Evolutionary conservation across 2,113 vertebrate species (phyloP).

Genomic region (Speoplatyrhinus poulsoni): DNA sequence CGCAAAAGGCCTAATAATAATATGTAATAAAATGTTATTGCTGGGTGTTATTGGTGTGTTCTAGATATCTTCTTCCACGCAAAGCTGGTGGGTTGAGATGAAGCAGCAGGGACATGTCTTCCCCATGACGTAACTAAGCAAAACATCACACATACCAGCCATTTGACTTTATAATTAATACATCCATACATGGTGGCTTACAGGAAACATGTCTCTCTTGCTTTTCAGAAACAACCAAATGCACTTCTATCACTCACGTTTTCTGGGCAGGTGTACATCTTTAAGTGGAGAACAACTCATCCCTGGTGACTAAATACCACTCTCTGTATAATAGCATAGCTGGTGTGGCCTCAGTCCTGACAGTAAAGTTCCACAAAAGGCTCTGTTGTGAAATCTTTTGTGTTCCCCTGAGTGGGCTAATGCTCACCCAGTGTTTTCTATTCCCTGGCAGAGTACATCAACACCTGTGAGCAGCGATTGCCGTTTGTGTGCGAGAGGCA

Average conservation of each 20-base stretch:
- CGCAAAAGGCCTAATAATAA: not conserved
- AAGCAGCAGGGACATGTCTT: slow-evolving; percentile 27
- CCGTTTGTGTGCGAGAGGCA: slow-evolving; percentile 90
- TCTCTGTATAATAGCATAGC: not conserved
- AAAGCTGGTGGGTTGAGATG: slow-evolving; percentile 70
- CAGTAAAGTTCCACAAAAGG: not conserved
- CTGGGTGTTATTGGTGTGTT: not conserved
- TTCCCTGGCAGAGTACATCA: slow-evolving; percentile 36
- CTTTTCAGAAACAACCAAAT: slow-evolving; percentile 52
- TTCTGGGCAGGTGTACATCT: slow-evolving; percentile 64
- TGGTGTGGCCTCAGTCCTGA: not conserved
- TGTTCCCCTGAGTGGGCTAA: no score
- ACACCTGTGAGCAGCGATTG: slow-evolving; percentile 56
- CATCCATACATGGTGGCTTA: not conserved
- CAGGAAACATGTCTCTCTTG: not conserved
- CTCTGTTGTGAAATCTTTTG: not conserved
- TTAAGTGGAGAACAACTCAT: slow-evolving; percentile 24
- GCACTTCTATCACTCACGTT: slow-evolving; percentile 28
- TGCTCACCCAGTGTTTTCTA: not conserved
- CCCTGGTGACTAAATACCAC: slow-evolving; percentile 47
- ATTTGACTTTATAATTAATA: no score
- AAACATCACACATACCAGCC: not conserved
- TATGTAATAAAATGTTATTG: not conserved
- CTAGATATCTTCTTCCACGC: slow-evolving; percentile 25
- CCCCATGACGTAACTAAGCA: slow-evolving; percentile 58